Evolutionary conservation across 2,797 vertebrate genomes (phyloP).

Genomic region (Borostomias antarcticus): DNA sequence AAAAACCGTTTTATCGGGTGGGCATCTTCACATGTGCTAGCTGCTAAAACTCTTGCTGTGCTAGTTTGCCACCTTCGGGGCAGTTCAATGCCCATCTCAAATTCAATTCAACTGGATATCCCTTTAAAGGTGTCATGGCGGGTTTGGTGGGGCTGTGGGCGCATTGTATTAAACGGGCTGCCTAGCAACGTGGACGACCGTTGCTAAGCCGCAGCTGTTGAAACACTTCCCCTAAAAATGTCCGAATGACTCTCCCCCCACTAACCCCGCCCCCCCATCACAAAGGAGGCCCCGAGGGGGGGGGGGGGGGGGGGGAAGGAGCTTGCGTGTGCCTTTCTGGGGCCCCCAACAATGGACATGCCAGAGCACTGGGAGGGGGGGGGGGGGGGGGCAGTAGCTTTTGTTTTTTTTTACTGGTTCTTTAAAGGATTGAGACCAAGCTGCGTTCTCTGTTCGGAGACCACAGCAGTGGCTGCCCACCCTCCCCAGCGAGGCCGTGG

Average conservation of each 20-base stretch:
- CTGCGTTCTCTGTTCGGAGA: not conserved
- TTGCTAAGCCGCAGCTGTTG: constrained; percentile 81
- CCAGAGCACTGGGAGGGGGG: constrained; percentile 25
- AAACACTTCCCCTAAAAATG: constrained; percentile 82
- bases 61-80: not conserved
- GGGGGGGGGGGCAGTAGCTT: constrained; percentile 23
- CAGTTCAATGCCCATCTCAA: too few species aligned
- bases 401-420: not conserved
- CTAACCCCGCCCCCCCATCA: constrained; percentile 75
- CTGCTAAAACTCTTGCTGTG: not conserved
- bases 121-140: constrained; percentile 1
- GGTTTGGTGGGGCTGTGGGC: constrained; percentile 17
- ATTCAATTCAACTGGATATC: not conserved
- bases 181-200: constrained; percentile 68
- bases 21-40: not conserved
- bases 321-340: constrained; percentile 90
- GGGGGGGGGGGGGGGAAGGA: constrained; percentile 79
- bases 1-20: too few species aligned
- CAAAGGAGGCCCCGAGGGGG: constrained; percentile 61
- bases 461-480: not conserved
- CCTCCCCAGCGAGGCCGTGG: not conserved
- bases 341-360: constrained; percentile 76
- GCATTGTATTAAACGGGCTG: constrained; percentile 71
- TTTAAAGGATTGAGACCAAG: not conserved
- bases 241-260: constrained; percentile 71